These are phyloP conservation scores for Notodonta ziczac DNA, from an alignment of 2,888 invertebrate species.

Conservation along the genomic window DNA sequence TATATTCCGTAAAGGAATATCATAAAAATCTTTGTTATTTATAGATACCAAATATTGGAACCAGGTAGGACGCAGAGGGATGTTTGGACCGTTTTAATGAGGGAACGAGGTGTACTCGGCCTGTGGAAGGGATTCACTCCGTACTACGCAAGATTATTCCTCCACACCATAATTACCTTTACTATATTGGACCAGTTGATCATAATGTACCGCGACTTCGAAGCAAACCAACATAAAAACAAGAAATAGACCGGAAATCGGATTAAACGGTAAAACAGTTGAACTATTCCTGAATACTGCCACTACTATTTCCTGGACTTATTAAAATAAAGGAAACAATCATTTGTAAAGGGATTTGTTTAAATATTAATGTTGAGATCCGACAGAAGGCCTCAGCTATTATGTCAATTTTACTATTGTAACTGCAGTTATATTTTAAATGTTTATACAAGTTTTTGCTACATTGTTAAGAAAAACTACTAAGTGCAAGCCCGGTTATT, in stretches of 20 bases:
- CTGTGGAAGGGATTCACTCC: slow-evolving; percentile 98
- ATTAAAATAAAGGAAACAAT: slow-evolving; percentile 7
- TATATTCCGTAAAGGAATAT: no score
- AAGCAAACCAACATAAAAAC: slow-evolving; percentile 3
- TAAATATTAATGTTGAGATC: slow-evolving; percentile 6
- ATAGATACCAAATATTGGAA: slow-evolving; percentile 50
- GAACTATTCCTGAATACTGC: not conserved
- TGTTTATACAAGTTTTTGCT: not conserved
- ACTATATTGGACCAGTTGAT: slow-evolving; percentile 96
- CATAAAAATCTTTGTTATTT: slow-evolving; percentile 12
- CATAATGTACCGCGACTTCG: slow-evolving; percentile 76
- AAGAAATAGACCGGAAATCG: slow-evolving; percentile 3
- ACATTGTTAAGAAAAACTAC: not conserved
- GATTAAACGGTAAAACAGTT: not conserved
- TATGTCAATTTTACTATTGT: not conserved
- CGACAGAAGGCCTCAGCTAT: not conserved
- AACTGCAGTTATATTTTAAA: not conserved
- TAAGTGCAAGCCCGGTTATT: slow-evolving; percentile 1
- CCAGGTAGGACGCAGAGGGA: slow-evolving; percentile 73
- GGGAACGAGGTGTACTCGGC: slow-evolving; percentile 92
- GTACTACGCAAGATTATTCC: slow-evolving; percentile 95
- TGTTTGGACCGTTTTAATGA: slow-evolving; percentile 89
- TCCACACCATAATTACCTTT: slow-evolving; percentile 97
- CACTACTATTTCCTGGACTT: not conserved
- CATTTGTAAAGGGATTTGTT: slow-evolving; percentile 4